Conservation (phyloP, 2,888 invertebrate genomes). For the Acronicta aceris region DNA sequence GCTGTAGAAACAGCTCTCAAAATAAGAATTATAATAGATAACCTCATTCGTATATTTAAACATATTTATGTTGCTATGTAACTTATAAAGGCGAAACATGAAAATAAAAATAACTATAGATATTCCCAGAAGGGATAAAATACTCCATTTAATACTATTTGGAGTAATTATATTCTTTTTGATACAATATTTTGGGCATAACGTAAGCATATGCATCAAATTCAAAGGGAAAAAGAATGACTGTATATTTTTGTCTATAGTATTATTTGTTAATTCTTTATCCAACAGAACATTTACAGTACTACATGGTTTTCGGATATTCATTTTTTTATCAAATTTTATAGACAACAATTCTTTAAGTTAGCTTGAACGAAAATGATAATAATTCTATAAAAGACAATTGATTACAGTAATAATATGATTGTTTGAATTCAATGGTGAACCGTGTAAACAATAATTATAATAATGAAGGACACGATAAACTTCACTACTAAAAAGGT, state of each 20-base stretch:
- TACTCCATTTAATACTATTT: conserved; percentile 9
- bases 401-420: too few relatives aligned
- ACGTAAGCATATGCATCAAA: conserved; percentile 19
- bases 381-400: too few relatives aligned
- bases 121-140: conserved; percentile 7
- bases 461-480: too few relatives aligned
- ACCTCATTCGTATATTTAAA: not conserved
- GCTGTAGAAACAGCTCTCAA: not conserved
- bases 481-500: too few relatives aligned
- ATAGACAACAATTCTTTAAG: too few relatives aligned
- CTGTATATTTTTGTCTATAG: not conserved
- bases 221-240: conserved; percentile 26
- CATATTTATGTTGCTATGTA: not conserved
- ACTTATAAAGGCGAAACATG: not conserved
- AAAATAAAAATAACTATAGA: not conserved
- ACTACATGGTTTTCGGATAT: too few relatives aligned
- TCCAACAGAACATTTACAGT: too few relatives aligned
- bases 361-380: too few relatives aligned
- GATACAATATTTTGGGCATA: conserved; percentile 27
- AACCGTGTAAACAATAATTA: too few relatives aligned
- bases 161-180: conserved; percentile 11
- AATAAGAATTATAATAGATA: not conserved
- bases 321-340: too few relatives aligned
- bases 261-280: too few relatives aligned
- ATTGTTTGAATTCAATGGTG: too few relatives aligned